Evolutionary conservation across 2,888 invertebrate species (phyloP).

Genomic region (Chrysina gloriosa): DNA sequence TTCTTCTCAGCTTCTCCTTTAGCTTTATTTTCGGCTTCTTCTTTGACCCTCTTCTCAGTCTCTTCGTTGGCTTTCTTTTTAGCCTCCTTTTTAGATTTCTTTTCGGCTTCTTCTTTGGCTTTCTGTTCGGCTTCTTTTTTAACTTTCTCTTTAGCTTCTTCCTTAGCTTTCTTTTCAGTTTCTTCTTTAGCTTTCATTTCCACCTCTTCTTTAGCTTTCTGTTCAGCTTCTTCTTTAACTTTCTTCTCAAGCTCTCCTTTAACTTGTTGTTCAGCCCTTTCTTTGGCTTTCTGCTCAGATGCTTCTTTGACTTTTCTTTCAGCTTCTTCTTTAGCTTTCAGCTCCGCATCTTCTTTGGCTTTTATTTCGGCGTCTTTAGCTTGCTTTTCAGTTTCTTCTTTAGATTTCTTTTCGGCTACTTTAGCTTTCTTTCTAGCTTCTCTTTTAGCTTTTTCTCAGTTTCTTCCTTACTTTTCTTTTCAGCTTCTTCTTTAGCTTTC

Average conservation of each 20-base stretch:
- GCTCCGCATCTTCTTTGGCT: too few species aligned
- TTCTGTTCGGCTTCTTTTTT: slow-evolving; percentile 46
- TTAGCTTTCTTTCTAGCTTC: slow-evolving; percentile 48
- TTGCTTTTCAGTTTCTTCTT: slow-evolving; percentile 58
- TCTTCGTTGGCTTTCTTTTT: slow-evolving; percentile 56
- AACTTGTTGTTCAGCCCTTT: slow-evolving; percentile 38
- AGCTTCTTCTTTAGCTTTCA: slow-evolving; percentile 61
- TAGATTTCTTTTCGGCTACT: slow-evolving; percentile 57
- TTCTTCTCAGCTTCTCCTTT: slow-evolving; percentile 47
- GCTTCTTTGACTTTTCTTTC: slow-evolving; percentile 45
- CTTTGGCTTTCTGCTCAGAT: slow-evolving; percentile 42
- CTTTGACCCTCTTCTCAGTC: slow-evolving; percentile 51
- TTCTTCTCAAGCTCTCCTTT: too few species aligned
- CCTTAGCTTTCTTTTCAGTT: slow-evolving; percentile 44
- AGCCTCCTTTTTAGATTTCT: slow-evolving; percentile 43
- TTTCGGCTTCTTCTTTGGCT: slow-evolving; percentile 43
- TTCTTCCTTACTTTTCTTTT: slow-evolving; percentile 48
- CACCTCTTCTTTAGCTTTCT: slow-evolving; percentile 46
- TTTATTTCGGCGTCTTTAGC: slow-evolving; percentile 43
- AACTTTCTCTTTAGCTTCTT: slow-evolving; percentile 42
- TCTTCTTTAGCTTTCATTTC: slow-evolving; percentile 42
- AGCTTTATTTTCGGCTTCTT: slow-evolving; percentile 51
- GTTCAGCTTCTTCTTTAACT: slow-evolving; percentile 46
- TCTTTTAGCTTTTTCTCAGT: slow-evolving; percentile 50
- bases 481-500: slow-evolving; percentile 59